phyloP scores from a whole-genome alignment of 2,888 invertebrate species.

The Tinea trinotella region DNA sequence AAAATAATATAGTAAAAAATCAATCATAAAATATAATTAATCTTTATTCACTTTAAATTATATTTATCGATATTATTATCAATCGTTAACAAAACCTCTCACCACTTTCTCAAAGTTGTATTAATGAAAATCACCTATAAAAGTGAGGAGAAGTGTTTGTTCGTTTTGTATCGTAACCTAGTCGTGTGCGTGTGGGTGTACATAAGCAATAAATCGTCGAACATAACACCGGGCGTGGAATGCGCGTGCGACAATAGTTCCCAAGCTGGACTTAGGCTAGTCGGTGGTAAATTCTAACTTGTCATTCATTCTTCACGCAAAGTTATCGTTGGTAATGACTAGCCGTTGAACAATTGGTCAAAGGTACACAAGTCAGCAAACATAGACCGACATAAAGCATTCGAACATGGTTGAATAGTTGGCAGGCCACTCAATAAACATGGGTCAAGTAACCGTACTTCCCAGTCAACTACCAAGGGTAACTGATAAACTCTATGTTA shows the following conservation, averaged over 20 bases:
- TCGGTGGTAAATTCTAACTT: conserved; percentile 46
- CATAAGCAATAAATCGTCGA: conserved; percentile 5
- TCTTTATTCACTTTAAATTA: too few relatives aligned
- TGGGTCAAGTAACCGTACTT: conserved; percentile 46
- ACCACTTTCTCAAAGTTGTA: too few relatives aligned
- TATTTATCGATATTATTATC: too few relatives aligned
- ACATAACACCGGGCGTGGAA: conserved; percentile 3
- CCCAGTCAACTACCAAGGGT: conserved; percentile 36
- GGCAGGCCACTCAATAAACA: conserved; percentile 58
- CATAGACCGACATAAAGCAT: conserved; percentile 54
- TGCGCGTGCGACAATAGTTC: conserved; percentile 9
- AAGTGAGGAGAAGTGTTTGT: too few relatives aligned
- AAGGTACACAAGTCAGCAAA: conserved; percentile 51
- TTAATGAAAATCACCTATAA: too few relatives aligned
- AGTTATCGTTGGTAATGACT: conserved; percentile 66
- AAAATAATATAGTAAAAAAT: too few relatives aligned
- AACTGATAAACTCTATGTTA: conserved; percentile 29
- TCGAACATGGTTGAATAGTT: conserved; percentile 45
- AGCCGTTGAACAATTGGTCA: conserved; percentile 56
- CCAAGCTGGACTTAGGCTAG: background rate
- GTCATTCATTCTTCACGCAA: conserved; percentile 63
- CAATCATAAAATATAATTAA: too few relatives aligned
- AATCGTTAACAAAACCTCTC: too few relatives aligned
- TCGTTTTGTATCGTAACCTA: background rate
- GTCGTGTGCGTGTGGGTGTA: background rate